Base-by-base conservation (phyloP, 2,888 invertebrate species). In the Apocheima hispidaria region DNA sequence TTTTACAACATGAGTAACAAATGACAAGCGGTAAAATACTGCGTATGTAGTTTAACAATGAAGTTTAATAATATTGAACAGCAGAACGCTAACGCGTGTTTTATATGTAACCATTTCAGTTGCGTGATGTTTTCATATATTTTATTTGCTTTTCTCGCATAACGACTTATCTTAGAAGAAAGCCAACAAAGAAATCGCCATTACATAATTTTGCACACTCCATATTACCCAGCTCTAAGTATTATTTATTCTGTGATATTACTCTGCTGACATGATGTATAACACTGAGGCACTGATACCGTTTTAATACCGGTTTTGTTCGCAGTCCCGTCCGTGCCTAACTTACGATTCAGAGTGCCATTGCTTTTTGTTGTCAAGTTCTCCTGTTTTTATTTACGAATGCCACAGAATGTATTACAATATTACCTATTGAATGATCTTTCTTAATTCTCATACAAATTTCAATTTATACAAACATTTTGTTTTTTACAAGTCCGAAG, bases 241-340 rank as follows among this genome's bases (percentile, higher is more conserved):
- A 9, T n/a, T 23, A n/a, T n/a, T n/a, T 23, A 16, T 44, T 28
- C 16, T 28, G 5, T 26, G 7, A n/a, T 18, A n/a, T 41, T 43
- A 12, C 18, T 46, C n/a, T 12, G 30, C 20, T 12, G 30, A 30
- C 30, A 20, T 46, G 30, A 46, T 46, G 46, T 33, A 44, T 16
- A 10, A 4, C 6, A 20, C 30, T 18, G 16, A 44, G 26, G 43
- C 41, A n/a, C 9, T 16, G 49, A 4, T 58, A 60, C 65, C 60
- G 62, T 68, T 63, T 55, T 20, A 12, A 3, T 58, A 63, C 68
- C 63, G 65, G 68, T 65, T 60, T 54, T 28, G 41, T 30, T 59
- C 52, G 46, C 28, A 56, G 46, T 61, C 38, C 35, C 46, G 51
- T 40, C n/a, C 18, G 14, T 36, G n/a, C 30, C 3, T 43, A 50